phyloP scores from a whole-genome alignment of 2,888 invertebrate genomes.

The Chrysolina americana region DNA sequence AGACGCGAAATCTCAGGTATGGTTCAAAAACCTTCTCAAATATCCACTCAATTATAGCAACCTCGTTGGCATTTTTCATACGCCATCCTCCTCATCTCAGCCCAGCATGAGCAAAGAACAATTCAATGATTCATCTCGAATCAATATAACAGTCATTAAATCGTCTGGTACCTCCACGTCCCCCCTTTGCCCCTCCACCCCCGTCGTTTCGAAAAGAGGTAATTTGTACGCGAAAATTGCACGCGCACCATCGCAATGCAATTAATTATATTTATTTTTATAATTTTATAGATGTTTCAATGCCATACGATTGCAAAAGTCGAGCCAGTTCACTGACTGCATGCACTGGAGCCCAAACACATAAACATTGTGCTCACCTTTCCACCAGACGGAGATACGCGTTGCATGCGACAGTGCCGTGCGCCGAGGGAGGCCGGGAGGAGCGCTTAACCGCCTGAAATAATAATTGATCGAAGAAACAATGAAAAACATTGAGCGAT shows the following conservation, averaged over 20 bases:
- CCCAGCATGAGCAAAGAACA: neutral
- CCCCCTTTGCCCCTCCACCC: neutral
- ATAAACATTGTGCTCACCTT: slow-evolving; percentile 49
- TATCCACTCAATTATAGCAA: no score
- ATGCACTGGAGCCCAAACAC: slow-evolving; percentile 45
- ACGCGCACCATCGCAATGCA: slow-evolving; percentile 43
- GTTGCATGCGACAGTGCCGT: slow-evolving; percentile 29
- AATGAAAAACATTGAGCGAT: no score
- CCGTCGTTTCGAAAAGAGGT: slow-evolving; percentile 8
- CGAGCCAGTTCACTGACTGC: slow-evolving; percentile 52
- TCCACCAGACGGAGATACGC: slow-evolving; percentile 39
- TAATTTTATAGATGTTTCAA: slow-evolving; percentile 52
- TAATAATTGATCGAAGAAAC: no score
- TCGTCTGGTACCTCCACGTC: neutral
- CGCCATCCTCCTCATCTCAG: neutral
- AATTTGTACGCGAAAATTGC: slow-evolving; percentile 36
- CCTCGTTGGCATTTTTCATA: slow-evolving; percentile 1
- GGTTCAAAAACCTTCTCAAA: no score
- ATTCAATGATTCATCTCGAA: slow-evolving; percentile 17
- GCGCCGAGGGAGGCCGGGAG: neutral
- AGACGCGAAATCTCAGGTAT: no score
- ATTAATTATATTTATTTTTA: slow-evolving; percentile 51
- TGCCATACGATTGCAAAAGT: slow-evolving; percentile 50
- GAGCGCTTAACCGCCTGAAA: no score
- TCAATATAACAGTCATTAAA: slow-evolving; percentile 16